Evolutionary conservation across 2,113 vertebrate species (phyloP).

Genomic region (Myodes glareolus): DNA sequence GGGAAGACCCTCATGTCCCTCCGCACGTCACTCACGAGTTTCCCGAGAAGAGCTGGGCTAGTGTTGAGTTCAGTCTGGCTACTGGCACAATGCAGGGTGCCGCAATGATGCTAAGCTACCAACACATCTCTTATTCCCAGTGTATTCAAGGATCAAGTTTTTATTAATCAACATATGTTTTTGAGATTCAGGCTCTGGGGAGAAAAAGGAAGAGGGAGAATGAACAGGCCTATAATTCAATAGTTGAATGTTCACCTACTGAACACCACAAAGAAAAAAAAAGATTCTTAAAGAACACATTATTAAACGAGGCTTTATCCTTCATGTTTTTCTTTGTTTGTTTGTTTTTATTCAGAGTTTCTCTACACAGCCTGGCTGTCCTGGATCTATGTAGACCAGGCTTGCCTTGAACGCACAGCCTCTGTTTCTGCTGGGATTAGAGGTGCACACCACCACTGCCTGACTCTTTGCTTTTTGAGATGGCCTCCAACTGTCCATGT

Average conservation of each 20-base stretch:
- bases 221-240: neutral
- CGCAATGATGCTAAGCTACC: neutral
- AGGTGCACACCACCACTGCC: neutral
- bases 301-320: neutral
- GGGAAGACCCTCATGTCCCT: neutral
- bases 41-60: neutral
- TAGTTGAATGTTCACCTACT: neutral
- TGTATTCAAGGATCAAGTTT: constrained; percentile 11
- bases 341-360: neutral
- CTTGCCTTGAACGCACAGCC: neutral
- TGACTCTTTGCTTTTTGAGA: neutral
- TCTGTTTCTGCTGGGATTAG: neutral
- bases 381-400: neutral
- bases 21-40: neutral
- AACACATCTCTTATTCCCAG: neutral
- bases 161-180: constrained; percentile 2
- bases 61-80: neutral
- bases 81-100: neutral
- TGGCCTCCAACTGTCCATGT: neutral
- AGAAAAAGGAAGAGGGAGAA: neutral
- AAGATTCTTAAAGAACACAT: neutral
- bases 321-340: neutral
- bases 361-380: neutral
- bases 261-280: neutral
- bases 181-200: neutral